Evolutionary conservation across 2,888 invertebrate genomes (phyloP), one percentile per base, ranked within the genome.

Genomic region (Morpho achilles): DNA sequence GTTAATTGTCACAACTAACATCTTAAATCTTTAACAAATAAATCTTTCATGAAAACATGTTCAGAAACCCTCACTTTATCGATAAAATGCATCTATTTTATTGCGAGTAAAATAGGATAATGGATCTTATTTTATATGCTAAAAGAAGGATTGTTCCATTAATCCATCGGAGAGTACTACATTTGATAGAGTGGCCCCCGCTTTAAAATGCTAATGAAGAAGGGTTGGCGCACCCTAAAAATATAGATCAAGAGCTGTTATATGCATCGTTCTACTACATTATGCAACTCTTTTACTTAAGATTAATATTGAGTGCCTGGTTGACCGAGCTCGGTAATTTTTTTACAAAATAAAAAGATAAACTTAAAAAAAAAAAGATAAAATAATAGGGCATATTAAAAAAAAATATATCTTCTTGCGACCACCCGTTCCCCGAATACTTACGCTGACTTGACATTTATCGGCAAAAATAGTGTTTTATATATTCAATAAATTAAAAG

Each of bases 131-230:
- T 41, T 10, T 40, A 42, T 32, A 7, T 10, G 5, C 8, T 44
- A 22, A 44, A 60, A 50, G 57, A 53, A 32, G 44, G 22, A 50
- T 46, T 52, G 40, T 59, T 42, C 41, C 42, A 58, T 57, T 58
- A 55, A 56, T 60, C 42, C 47, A 39, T 50, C n/a, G 41, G 9
- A 43, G 42, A 59, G 53, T 56, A 47, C 53, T 51, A 59, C 63
- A 57, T 60, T 59, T 58, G 58, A 66, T 69, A 56, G 70, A 71
- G 69, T 71, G 68, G 73, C 73, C 82, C 80, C 70, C 73, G 73
- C 73, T 79, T 77, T 74, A 69, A 75, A 80, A 80, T 79, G 77
- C 71, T 76, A 80, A 82, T 80, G 67, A 68, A 67, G 69, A 70
- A 69, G 75, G 79, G 75, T 69, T 67, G 59, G 58, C 64, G 60